Conservation (phyloP, 2,797 vertebrate genomes). For the Ctenopoma multispine region DNA sequence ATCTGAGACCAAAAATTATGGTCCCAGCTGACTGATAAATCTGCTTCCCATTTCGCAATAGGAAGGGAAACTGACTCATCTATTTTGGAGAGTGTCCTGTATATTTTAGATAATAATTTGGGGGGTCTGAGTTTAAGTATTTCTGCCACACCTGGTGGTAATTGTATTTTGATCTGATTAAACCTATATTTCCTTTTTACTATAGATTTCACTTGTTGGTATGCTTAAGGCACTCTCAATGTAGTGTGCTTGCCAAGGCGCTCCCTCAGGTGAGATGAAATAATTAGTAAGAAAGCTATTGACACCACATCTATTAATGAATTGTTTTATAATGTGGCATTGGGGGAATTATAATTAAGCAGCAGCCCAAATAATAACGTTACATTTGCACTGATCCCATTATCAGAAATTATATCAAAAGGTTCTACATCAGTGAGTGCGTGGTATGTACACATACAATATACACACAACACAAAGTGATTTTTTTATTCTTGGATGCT, state of each 20-base stretch:
- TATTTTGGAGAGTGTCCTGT: too few relatives aligned
- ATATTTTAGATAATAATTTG: too few relatives aligned
- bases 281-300: conserved; percentile 16
- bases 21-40: too few relatives aligned
- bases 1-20: too few relatives aligned
- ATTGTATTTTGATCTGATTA: too few relatives aligned
- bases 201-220: too few relatives aligned
- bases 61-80: too few relatives aligned
- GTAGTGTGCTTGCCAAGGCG: neutral
- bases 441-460: neutral
- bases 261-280: conserved; percentile 1
- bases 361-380: conserved; percentile 15
- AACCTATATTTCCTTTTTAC: too few relatives aligned
- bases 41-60: too few relatives aligned
- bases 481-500: neutral
- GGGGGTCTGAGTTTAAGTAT: too few relatives aligned
- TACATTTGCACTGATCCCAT: neutral
- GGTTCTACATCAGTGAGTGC: neutral
- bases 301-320: neutral
- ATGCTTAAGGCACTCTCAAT: neutral
- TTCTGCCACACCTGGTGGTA: too few relatives aligned
- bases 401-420: neutral
- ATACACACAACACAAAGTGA: neutral
- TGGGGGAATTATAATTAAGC: conserved; percentile 1
- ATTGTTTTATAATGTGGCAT: neutral